Evolutionary conservation across 2,113 vertebrate species (phyloP).

Genomic region (Myocastor coypus): DNA sequence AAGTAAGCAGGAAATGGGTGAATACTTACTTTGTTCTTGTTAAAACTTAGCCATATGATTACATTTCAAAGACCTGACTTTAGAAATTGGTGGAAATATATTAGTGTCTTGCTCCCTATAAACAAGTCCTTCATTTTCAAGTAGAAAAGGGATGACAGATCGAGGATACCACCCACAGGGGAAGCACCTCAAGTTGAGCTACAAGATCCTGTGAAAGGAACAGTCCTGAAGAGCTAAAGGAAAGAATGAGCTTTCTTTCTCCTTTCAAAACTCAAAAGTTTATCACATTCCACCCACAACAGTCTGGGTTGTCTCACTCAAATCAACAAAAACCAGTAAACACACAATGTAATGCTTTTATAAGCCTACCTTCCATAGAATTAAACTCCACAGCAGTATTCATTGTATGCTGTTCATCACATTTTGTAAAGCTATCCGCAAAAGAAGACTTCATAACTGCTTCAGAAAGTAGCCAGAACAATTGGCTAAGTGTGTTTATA

Average conservation of each 20-base stretch:
- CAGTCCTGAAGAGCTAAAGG: not conserved
- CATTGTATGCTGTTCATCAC: not conserved
- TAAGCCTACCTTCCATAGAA: not conserved
- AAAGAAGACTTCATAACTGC: not conserved
- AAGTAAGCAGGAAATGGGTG: conserved; percentile 72
- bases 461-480: not conserved
- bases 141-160: conserved; percentile 57
- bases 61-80: conserved; percentile 79
- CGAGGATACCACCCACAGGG: not conserved
- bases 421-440: not conserved
- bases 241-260: not conserved
- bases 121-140: conserved; percentile 81
- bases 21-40: conserved; percentile 73
- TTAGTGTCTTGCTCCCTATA: conserved; percentile 55
- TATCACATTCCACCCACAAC: not conserved
- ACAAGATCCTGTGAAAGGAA: not conserved
- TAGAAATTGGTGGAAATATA: conserved; percentile 83
- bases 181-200: not conserved
- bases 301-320: not conserved
- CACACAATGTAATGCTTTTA: not conserved
- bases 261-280: conserved; percentile 5
- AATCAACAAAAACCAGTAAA: not conserved
- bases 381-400: not conserved
- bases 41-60: conserved; percentile 76
- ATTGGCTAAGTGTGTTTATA: not conserved